These are phyloP conservation scores for Sebastes kiyomatsui DNA, from an alignment of 2,797 vertebrate genomes.

Conservation along the genomic window DNA sequence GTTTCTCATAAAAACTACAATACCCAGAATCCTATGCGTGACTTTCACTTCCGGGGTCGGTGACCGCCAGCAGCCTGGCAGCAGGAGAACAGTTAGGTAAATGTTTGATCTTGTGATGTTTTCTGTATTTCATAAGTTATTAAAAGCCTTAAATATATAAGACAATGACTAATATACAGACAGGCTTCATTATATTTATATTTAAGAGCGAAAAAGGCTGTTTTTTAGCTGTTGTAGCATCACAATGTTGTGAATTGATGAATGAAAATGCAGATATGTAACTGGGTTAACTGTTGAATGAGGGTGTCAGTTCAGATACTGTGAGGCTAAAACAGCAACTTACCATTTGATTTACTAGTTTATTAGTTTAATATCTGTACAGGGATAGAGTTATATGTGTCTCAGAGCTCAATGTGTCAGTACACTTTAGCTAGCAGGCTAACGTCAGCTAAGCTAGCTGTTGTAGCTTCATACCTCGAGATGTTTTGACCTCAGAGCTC, in stretches of 20 bases:
- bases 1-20: constrained; percentile 21
- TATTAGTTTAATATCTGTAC: not conserved
- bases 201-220: not conserved
- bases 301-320: not conserved
- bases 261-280: not conserved
- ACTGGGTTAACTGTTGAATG: not conserved
- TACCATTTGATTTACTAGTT: fast-evolving
- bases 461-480: not conserved
- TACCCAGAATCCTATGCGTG: constrained; percentile 42
- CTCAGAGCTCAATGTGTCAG: not conserved
- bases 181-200: fast-evolving
- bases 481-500: not conserved
- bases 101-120: constrained; percentile 18
- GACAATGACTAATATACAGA: fast-evolving
- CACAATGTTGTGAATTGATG: not conserved
- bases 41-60: constrained; percentile 45
- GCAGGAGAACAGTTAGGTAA: constrained; percentile 46
- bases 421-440: constrained; percentile 4
- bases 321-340: not conserved
- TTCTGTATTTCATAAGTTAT: not conserved
- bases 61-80: not conserved
- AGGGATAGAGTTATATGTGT: fast-evolving
- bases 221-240: not conserved
- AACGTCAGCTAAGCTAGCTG: not conserved
- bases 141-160: not conserved